Evolutionary conservation across 2,113 vertebrate genomes (phyloP).

Genomic region (Helogale parvula): DNA sequence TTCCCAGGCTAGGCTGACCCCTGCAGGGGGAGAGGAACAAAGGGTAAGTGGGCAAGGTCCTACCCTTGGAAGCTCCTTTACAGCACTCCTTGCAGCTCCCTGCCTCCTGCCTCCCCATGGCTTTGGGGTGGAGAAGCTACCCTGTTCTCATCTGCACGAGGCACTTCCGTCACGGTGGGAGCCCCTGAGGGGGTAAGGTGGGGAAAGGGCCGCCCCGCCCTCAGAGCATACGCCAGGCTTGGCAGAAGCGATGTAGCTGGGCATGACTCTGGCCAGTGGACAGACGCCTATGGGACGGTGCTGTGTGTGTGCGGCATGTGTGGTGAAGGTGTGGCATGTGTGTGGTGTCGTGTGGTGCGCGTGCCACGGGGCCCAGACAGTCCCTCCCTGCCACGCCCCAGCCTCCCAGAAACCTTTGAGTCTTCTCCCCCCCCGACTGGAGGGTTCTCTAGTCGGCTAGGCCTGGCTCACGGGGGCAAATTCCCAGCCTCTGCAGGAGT

Average conservation of each 20-base stretch:
- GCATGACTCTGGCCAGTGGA: not conserved
- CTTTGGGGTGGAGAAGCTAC: not conserved
- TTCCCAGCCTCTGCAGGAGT: not conserved
- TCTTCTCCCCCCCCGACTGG: not conserved
- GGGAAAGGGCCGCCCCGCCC: not conserved
- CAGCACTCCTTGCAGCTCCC: not conserved
- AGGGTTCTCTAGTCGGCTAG: not conserved
- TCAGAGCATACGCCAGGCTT: not conserved
- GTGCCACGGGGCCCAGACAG: not conserved
- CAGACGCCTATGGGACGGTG: not conserved
- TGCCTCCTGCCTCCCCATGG: not conserved
- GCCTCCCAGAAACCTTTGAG: not conserved
- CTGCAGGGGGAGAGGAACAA: not conserved
- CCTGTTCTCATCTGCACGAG: not conserved
- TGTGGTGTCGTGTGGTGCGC: no score
- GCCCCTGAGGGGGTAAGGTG: not conserved
- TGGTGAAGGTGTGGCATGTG: not conserved
- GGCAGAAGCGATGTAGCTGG: not conserved
- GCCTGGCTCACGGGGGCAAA: not conserved
- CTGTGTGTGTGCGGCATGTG: not conserved
- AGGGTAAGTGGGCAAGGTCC: not conserved
- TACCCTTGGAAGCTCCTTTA: not conserved
- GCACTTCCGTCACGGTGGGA: rapidly evolving
- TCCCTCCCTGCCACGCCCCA: not conserved
- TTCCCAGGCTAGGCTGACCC: not conserved